phyloP scores from a whole-genome alignment of 2,113 vertebrate species.

The Sorex fumeus region DNA sequence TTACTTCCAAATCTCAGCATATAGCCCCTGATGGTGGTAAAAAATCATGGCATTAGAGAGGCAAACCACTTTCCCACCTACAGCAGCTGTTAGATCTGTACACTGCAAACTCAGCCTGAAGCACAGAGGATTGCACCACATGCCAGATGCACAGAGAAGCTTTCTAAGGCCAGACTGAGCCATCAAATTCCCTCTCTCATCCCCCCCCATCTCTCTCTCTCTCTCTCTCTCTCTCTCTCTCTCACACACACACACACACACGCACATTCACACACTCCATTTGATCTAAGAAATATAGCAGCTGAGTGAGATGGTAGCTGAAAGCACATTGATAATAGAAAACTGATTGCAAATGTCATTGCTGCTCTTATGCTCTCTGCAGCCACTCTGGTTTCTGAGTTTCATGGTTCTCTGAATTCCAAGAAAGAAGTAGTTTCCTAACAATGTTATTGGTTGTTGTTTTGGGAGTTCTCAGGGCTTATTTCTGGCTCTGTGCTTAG shows the following conservation, averaged over 20 bases:
- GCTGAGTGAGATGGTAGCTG: not conserved
- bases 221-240: no score
- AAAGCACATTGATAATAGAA: fast-evolving
- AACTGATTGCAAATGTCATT: not conserved
- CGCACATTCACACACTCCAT: not conserved
- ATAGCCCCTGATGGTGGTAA: not conserved
- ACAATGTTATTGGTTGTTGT: not conserved
- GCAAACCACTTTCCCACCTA: not conserved
- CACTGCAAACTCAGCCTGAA: not conserved
- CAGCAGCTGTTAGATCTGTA: not conserved
- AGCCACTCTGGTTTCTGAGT: not conserved
- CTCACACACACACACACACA: no score
- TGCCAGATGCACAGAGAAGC: not conserved
- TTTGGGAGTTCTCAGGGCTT: no score
- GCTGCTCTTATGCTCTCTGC: not conserved
- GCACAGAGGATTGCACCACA: not conserved
- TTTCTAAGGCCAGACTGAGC: not conserved
- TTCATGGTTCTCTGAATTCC: not conserved
- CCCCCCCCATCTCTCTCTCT: no score
- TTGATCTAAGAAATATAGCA: not conserved
- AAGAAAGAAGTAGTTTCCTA: not conserved
- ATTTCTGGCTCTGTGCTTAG: no score
- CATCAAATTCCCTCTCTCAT: not conserved
- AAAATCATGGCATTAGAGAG: not conserved
- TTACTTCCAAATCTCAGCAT: not conserved